Percentiles rank a stretch among this genome's conserved stretches.
Evolutionary conservation across 2,797 vertebrate species (phyloP).

Genomic region (Decapterus maruadsi): DNA sequence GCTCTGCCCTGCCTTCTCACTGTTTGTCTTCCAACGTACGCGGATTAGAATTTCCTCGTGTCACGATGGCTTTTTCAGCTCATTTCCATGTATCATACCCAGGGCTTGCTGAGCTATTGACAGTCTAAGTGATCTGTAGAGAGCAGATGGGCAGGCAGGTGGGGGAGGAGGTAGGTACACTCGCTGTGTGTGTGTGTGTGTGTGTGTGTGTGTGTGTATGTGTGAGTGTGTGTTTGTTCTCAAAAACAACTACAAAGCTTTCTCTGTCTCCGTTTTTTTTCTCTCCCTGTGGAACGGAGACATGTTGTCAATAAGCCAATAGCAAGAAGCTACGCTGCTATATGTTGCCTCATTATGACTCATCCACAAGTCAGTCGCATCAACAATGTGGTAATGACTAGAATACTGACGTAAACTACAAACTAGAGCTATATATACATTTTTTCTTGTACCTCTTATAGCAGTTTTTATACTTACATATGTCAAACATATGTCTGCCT

Average conservation of each 20-base stretch:
- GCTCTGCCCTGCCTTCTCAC: constrained; percentile 4
- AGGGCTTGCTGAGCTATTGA: constrained; percentile 58
- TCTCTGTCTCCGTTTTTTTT: constrained; percentile 25
- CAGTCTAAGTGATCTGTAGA: constrained; percentile 72
- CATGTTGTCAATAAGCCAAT: constrained; percentile 47
- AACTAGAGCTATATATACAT: not conserved
- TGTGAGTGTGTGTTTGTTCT: constrained; percentile 43
- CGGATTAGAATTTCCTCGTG: constrained; percentile 28
- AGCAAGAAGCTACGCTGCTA: constrained; percentile 8
- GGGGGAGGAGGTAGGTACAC: constrained; percentile 39
- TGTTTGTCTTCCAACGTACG: constrained; percentile 3
- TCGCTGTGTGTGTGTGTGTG: not conserved
- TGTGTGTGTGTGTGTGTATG: constrained; percentile 9
- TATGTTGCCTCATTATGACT: constrained; percentile 17
- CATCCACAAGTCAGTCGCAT: constrained; percentile 11
- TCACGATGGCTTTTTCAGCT: constrained; percentile 24
- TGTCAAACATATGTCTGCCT: no score
- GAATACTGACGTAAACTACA: not conserved
- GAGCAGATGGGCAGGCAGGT: constrained; percentile 78
- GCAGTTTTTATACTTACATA: no score
- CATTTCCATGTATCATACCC: constrained; percentile 38
- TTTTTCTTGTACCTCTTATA: no score
- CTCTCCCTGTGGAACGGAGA: constrained; percentile 9
- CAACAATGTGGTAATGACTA: constrained; percentile 9
- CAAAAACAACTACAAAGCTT: constrained; percentile 60